These are phyloP conservation scores for Homarus americanus DNA, from an alignment of 1,140 invertebrate genomes.

Conservation along the genomic window DNA sequence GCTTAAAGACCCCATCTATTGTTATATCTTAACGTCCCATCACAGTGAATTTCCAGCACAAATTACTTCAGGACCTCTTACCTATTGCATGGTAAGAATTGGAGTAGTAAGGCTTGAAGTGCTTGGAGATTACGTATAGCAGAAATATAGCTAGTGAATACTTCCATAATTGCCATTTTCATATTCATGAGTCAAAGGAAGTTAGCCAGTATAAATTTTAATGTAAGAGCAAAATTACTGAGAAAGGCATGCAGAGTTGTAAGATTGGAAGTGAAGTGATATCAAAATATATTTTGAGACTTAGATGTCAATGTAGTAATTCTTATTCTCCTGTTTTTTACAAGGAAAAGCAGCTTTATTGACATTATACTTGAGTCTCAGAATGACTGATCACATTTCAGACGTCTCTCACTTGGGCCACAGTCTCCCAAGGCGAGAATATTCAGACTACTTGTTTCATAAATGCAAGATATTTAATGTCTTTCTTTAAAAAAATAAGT, in stretches of 20 bases:
- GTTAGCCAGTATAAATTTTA: constrained; percentile 43
- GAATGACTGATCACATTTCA: constrained; percentile 27
- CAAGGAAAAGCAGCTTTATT: constrained; percentile 66
- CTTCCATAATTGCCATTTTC: constrained; percentile 43
- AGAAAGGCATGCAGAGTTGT: constrained; percentile 20
- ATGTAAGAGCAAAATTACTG: constrained; percentile 55
- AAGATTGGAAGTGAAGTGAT: constrained; percentile 67
- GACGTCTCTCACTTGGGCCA: constrained; percentile 39
- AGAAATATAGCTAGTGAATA: constrained; percentile 38
- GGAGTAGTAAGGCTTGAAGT: constrained; percentile 40
- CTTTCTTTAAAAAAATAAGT: constrained; percentile 46
- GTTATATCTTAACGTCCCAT: neutral
- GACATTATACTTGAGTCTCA: constrained; percentile 55
- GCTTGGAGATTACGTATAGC: constrained; percentile 4
- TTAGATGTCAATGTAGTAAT: constrained; percentile 58
- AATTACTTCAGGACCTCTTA: constrained; percentile 38
- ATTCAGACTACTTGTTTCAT: constrained; percentile 31
- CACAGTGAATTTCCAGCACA: constrained; percentile 14
- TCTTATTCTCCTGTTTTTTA: constrained; percentile 50
- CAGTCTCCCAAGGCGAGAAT: constrained; percentile 25
- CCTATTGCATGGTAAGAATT: constrained; percentile 36
- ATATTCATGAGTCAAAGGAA: constrained; percentile 43
- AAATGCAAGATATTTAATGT: constrained; percentile 35
- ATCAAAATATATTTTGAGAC: constrained; percentile 66
- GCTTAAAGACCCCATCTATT: constrained; percentile 1